These are phyloP conservation scores for Aradus depressus DNA, from an alignment of 2,888 invertebrate species.

Conservation along the genomic window DNA sequence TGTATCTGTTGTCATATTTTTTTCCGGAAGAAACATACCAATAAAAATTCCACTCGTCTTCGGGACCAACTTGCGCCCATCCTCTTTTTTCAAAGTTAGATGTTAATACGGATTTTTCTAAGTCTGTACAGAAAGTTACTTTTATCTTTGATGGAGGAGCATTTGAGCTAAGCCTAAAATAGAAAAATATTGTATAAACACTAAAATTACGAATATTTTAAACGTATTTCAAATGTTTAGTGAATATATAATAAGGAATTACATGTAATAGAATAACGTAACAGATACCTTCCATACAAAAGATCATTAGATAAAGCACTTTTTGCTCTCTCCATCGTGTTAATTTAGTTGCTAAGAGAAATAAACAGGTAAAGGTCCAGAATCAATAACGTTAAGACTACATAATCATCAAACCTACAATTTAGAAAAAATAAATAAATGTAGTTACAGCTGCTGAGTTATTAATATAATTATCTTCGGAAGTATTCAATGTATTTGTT, in stretches of 20 bases:
- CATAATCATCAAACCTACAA: conserved; percentile 4
- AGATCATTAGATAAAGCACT: conserved; percentile 27
- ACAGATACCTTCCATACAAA: conserved; percentile 26
- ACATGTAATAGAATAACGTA: conserved; percentile 19
- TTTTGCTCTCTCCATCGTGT: conserved; percentile 25
- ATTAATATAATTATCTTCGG: no score
- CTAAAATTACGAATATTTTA: conserved; percentile 5
- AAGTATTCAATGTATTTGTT: no score
- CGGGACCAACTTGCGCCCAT: conserved; percentile 76
- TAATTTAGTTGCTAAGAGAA: conserved; percentile 12
- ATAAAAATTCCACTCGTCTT: conserved; percentile 93
- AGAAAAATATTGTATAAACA: conserved; percentile 5
- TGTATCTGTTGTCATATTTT: background rate
- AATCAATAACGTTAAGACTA: conserved; percentile 8
- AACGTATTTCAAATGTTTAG: background rate
- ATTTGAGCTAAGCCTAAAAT: conserved; percentile 15
- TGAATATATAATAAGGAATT: conserved; percentile 5
- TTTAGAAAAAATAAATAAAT: conserved; percentile 1
- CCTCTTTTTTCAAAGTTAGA: conserved; percentile 87
- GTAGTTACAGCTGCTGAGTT: background rate
- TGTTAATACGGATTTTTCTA: conserved; percentile 85
- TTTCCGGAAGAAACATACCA: conserved; percentile 44
- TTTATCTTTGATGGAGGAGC: conserved; percentile 22
- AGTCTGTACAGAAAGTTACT: conserved; percentile 59
- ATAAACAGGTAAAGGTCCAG: no score